These are phyloP conservation scores for Lutjanus campechanus DNA, from an alignment of 2,797 vertebrate species.

Conservation along the genomic window DNA sequence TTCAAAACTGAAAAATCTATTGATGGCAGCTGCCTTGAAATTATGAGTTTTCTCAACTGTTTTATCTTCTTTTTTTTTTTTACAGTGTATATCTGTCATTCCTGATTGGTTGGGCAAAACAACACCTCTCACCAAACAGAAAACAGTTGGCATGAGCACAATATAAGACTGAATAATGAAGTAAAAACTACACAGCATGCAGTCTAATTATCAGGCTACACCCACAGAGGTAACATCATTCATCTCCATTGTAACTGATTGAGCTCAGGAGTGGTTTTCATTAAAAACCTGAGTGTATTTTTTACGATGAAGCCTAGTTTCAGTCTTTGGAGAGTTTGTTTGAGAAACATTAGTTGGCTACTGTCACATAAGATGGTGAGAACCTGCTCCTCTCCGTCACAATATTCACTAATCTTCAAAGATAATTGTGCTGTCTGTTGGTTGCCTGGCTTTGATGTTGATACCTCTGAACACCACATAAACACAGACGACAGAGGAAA, in stretches of 20 bases:
- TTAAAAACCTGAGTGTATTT: neutral
- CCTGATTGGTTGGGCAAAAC: neutral
- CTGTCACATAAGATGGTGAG: neutral
- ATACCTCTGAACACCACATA: neutral
- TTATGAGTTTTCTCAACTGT: too few relatives aligned
- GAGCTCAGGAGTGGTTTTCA: neutral
- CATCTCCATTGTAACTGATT: neutral
- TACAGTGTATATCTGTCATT: neutral
- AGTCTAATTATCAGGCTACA: slow-evolving; percentile 3
- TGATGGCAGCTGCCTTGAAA: too few relatives aligned
- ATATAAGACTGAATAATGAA: slow-evolving; percentile 11
- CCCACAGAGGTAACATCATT: neutral
- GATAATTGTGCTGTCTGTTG: slow-evolving; percentile 11
- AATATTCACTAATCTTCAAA: slow-evolving; percentile 15
- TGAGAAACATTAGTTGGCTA: slow-evolving; percentile 1
- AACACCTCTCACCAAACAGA: neutral
- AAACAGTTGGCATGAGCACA: neutral
- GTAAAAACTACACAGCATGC: neutral
- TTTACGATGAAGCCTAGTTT: slow-evolving; percentile 6
- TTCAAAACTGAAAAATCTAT: too few relatives aligned
- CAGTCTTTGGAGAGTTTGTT: neutral
- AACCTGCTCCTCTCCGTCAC: slow-evolving; percentile 21
- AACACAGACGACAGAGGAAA: neutral
- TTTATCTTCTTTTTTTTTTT: too few relatives aligned
- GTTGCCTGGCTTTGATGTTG: slow-evolving; percentile 21